These are phyloP conservation scores for Charaxes varanes DNA, from an alignment of 1,140 invertebrate genomes.

Conservation along the genomic window DNA sequence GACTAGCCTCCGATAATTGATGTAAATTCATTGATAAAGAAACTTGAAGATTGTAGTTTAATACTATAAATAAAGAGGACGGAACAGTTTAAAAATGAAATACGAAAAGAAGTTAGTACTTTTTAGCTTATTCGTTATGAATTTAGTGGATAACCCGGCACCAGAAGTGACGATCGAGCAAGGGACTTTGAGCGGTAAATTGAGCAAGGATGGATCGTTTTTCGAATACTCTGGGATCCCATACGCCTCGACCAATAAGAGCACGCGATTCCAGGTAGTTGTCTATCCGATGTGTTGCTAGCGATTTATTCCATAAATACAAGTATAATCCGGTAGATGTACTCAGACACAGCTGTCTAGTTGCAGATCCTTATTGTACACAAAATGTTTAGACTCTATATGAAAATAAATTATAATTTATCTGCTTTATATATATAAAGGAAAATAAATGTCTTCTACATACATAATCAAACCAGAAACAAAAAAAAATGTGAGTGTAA, in stretches of 20 bases:
- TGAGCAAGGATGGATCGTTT: conserved; percentile 46
- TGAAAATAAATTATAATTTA: no score
- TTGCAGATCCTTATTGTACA: no score
- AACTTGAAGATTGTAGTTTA: no score
- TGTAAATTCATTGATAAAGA: no score
- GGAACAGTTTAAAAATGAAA: conserved; percentile 4
- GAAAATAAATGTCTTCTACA: no score
- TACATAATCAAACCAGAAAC: no score
- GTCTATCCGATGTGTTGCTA: conserved; percentile 10
- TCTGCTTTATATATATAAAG: no score
- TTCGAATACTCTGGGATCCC: conserved; percentile 60
- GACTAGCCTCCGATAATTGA: no score
- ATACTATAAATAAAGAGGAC: no score
- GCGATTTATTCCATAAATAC: conserved; percentile 1
- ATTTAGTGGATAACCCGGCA: conserved; percentile 40
- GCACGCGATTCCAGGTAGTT: conserved; percentile 48
- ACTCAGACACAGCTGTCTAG: no score
- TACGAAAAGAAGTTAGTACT: conserved; percentile 28
- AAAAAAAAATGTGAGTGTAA: no score
- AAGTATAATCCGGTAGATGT: neutral
- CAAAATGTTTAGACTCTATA: no score
- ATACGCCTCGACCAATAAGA: conserved; percentile 43
- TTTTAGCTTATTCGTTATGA: conserved; percentile 36
- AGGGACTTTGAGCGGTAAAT: conserved; percentile 44
- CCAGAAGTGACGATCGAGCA: conserved; percentile 37